A percentile compares a stretch with the other conserved stretches of the same genome.
Evolutionary conservation across 2,113 vertebrate species (phyloP).

Genomic region (Asarcornis scutulata): DNA sequence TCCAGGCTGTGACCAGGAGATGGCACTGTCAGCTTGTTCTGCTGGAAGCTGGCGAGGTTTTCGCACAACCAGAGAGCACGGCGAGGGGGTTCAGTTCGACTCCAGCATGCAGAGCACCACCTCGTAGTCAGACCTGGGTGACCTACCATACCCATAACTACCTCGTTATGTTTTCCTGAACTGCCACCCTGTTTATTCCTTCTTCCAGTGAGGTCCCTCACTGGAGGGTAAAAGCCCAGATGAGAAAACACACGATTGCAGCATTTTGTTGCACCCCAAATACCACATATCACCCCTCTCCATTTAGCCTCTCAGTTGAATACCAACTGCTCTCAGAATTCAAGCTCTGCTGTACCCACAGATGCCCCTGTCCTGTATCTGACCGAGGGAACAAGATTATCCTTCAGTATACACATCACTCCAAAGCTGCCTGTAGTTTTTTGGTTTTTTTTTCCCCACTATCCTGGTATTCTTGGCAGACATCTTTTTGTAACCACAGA

Average conservation of each 20-base stretch:
- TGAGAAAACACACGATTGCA: not conserved
- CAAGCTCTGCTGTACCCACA: not conserved
- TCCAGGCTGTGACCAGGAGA: conserved; percentile 11
- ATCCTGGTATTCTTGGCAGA: not conserved
- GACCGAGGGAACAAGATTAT: not conserved
- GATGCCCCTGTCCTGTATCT: not conserved
- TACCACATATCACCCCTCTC: not conserved
- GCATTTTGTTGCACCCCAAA: not conserved
- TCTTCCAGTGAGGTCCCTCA: not conserved
- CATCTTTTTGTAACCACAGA: not conserved
- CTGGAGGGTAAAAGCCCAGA: not conserved
- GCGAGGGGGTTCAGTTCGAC: not conserved
- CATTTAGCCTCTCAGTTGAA: not conserved
- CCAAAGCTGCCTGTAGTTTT: not conserved
- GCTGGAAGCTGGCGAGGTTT: fast-evolving
- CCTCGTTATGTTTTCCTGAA: conserved; percentile 1
- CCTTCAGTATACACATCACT: not conserved
- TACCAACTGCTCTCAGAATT: not conserved
- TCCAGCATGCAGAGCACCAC: not conserved
- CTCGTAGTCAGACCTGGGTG: not conserved
- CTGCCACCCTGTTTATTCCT: not conserved
- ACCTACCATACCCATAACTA: not conserved
- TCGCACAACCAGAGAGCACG: fast-evolving
- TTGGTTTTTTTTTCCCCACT: not conserved
- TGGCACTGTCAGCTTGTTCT: conserved; percentile 15